phyloP scores from a whole-genome alignment of 2,888 invertebrate species.

The Siphlonurus alternatus region DNA sequence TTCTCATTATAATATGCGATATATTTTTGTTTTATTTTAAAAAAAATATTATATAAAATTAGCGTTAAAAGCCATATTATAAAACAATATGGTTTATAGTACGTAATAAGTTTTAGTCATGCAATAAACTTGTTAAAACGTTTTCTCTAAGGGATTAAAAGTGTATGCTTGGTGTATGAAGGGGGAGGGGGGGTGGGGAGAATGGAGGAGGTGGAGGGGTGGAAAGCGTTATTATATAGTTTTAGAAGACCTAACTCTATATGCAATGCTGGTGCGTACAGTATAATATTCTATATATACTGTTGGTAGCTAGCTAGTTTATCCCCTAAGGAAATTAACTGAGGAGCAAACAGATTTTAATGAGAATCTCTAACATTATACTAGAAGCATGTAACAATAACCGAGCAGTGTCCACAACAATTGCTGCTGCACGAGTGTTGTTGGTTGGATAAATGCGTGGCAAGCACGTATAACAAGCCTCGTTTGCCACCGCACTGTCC shows the following conservation, averaged over 20 bases:
- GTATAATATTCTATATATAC: too few species aligned
- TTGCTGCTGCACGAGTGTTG: too few species aligned
- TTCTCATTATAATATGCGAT: too few species aligned
- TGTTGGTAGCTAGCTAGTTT: neutral
- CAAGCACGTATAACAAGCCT: too few species aligned
- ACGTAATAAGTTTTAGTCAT: slow-evolving; percentile 11
- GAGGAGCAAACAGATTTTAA: slow-evolving; percentile 15
- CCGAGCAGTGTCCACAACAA: too few species aligned
- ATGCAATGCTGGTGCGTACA: too few species aligned
- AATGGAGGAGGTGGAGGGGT: neutral
- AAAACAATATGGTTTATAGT: neutral
- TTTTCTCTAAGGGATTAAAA: slow-evolving; percentile 12
- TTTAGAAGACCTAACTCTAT: too few species aligned
- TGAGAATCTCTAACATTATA: slow-evolving; percentile 6
- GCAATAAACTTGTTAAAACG: slow-evolving; percentile 16
- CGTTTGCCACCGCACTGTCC: too few species aligned
- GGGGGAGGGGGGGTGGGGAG: neutral
- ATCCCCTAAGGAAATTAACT: slow-evolving; percentile 15
- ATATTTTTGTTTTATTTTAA: too few species aligned
- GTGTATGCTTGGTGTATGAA: slow-evolving; percentile 1
- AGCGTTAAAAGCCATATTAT: neutral
- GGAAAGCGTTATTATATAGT: too few species aligned
- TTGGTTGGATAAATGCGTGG: too few species aligned
- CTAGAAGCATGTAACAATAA: too few species aligned
- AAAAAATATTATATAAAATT: neutral